Conservation (phyloP, 2,797 vertebrate genomes). For the Prionace glauca region DNA sequence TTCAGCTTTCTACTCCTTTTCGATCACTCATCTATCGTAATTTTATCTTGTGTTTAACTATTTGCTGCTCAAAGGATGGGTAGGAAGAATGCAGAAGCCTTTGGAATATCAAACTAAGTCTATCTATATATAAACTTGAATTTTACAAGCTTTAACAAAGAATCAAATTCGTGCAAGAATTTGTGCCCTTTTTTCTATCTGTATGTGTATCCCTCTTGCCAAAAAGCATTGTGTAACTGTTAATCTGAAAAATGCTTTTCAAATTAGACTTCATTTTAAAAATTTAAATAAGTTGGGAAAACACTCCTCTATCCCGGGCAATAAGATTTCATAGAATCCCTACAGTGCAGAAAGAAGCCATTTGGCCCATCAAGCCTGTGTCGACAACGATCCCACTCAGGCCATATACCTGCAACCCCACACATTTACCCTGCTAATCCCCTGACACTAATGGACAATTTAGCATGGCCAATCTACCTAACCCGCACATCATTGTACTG, state of each 20-base stretch:
- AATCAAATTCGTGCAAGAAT: not conserved
- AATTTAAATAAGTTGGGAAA: not conserved
- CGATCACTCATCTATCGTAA: too few species aligned
- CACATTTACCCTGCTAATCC: too few species aligned
- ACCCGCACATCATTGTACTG: too few species aligned
- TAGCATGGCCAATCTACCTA: too few species aligned
- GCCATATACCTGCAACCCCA: too few species aligned
- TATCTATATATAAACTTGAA: not conserved
- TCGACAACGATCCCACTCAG: too few species aligned
- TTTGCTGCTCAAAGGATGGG: not conserved
- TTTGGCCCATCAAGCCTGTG: too few species aligned
- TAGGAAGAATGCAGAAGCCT: not conserved
- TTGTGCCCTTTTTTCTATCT: not conserved
- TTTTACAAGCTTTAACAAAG: not conserved
- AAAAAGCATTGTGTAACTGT: not conserved
- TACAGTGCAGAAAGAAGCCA: too few species aligned
- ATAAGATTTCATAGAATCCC: not conserved
- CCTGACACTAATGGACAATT: too few species aligned
- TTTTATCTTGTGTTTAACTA: not conserved
- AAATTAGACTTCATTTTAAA: not conserved
- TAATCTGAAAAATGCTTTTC: not conserved
- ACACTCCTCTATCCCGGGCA: not conserved
- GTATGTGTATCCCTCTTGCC: not conserved
- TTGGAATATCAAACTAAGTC: too few species aligned
- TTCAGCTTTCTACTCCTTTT: too few species aligned